Conservation (phyloP, 1,140 invertebrate genomes). For the Whitmania pigra region DNA sequence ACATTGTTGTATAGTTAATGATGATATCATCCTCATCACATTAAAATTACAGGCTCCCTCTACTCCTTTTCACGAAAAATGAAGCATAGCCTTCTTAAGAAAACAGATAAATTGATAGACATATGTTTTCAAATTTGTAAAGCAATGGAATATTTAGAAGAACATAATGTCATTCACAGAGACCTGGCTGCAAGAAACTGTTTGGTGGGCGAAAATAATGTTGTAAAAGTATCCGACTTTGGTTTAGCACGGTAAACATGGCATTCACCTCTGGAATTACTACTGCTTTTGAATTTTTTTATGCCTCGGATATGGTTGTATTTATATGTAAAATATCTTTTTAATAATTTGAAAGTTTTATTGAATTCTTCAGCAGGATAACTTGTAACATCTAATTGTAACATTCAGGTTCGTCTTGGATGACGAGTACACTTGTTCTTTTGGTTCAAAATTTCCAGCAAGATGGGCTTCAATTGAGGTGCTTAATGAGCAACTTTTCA, state of each 20-base stretch:
- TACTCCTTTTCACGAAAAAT: constrained; percentile 75
- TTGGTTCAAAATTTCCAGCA: constrained; percentile 89
- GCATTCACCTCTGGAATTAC: not conserved
- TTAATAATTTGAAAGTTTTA: not conserved
- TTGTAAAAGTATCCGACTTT: constrained; percentile 86
- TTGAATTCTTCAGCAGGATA: not conserved
- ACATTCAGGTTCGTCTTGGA: constrained; percentile 68
- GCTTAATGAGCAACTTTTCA: constrained; percentile 82
- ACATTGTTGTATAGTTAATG: too few relatives aligned
- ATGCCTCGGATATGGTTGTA: too few relatives aligned
- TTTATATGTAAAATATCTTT: not conserved
- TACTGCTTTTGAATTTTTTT: not conserved
- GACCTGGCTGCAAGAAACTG: constrained; percentile 96
- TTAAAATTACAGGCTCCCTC: constrained; percentile 56
- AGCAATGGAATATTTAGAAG: constrained; percentile 74
- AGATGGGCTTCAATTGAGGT: constrained; percentile 96
- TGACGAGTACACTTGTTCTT: constrained; percentile 87
- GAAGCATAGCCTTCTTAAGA: constrained; percentile 62
- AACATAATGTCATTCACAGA: constrained; percentile 57
- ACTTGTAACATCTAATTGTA: constrained; percentile 26
- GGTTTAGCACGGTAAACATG: constrained; percentile 86
- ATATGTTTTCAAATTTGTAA: constrained; percentile 84
- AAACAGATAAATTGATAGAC: constrained; percentile 69
- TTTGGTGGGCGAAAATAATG: constrained; percentile 85
- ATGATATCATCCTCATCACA: too few relatives aligned